phyloP scores from a whole-genome alignment of 2,113 vertebrate species.

The Seriola rivoliana region DNA sequence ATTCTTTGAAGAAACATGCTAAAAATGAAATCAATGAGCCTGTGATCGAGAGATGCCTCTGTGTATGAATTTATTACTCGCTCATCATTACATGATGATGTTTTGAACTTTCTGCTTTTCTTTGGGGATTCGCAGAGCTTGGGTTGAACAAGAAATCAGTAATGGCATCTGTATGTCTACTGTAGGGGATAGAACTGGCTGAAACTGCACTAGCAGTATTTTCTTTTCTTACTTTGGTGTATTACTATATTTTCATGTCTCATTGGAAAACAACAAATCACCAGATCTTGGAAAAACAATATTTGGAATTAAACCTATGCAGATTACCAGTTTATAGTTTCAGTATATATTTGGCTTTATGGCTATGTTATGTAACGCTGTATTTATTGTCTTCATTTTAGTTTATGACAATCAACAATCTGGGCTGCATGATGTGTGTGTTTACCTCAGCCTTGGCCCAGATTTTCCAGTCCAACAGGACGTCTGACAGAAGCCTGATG shows the following conservation, averaged over 20 bases:
- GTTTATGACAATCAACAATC: background rate
- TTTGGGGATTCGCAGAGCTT: slow-evolving; percentile 28
- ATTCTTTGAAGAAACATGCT: background rate
- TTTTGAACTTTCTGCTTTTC: slow-evolving; percentile 16
- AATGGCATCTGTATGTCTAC: background rate
- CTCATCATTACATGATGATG: slow-evolving; percentile 30
- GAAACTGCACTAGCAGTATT: background rate
- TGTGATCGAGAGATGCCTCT: background rate
- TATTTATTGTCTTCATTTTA: background rate
- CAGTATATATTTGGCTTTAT: background rate
- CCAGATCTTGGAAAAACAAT: background rate
- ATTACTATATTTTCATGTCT: slow-evolving; percentile 1
- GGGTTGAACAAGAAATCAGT: slow-evolving; percentile 1
- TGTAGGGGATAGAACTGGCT: background rate
- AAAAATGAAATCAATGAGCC: background rate
- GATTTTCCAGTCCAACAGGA: slow-evolving; percentile 97
- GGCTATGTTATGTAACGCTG: background rate
- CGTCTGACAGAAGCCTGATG: slow-evolving; percentile 89
- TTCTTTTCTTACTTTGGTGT: background rate
- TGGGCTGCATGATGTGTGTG: background rate
- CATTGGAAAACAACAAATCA: background rate
- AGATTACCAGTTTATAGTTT: background rate
- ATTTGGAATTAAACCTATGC: background rate
- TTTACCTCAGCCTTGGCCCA: slow-evolving; percentile 90
- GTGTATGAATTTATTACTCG: slow-evolving; percentile 27